Evolutionary conservation across 2,113 vertebrate species (phyloP).

Genomic region (Platichthys flesus): DNA sequence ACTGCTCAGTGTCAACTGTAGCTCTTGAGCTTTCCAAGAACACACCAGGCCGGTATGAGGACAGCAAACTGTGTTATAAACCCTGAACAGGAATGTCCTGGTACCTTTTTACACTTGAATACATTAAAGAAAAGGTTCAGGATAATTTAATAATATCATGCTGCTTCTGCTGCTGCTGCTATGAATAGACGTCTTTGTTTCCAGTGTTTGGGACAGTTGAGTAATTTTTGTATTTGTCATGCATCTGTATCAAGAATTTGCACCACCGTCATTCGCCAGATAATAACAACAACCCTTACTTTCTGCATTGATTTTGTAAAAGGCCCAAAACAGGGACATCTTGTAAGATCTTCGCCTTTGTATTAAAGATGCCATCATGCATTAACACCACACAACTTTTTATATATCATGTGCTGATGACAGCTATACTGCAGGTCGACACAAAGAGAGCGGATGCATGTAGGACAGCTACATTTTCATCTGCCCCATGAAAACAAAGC

Average conservation of each 20-base stretch:
- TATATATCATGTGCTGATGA: slow-evolving; percentile 41
- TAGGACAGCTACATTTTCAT: slow-evolving; percentile 74
- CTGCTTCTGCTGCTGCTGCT: slow-evolving; percentile 6
- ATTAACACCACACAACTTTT: slow-evolving; percentile 32
- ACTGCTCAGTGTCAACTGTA: not conserved
- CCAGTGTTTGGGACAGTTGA: not conserved
- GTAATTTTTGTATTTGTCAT: not conserved
- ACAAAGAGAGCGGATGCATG: slow-evolving; percentile 76
- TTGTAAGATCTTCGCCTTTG: not conserved
- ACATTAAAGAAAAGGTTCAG: not conserved
- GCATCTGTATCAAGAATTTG: not conserved
- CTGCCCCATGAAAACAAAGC: slow-evolving; percentile 78
- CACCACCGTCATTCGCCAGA: not conserved
- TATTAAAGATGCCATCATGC: too few relatives aligned
- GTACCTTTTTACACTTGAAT: not conserved
- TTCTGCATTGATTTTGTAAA: not conserved
- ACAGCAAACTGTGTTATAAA: slow-evolving; percentile 19
- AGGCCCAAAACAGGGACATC: not conserved
- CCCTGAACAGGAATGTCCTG: not conserved
- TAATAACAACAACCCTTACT: not conserved
- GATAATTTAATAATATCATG: not conserved
- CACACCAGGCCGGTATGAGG: not conserved
- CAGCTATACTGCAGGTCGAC: slow-evolving; percentile 54
- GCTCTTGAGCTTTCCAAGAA: slow-evolving; percentile 21
- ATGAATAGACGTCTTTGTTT: not conserved